Evolutionary conservation across 2,888 invertebrate genomes (phyloP), one percentile per base, ranked within the genome.

Genomic region (Aquatica leii): DNA sequence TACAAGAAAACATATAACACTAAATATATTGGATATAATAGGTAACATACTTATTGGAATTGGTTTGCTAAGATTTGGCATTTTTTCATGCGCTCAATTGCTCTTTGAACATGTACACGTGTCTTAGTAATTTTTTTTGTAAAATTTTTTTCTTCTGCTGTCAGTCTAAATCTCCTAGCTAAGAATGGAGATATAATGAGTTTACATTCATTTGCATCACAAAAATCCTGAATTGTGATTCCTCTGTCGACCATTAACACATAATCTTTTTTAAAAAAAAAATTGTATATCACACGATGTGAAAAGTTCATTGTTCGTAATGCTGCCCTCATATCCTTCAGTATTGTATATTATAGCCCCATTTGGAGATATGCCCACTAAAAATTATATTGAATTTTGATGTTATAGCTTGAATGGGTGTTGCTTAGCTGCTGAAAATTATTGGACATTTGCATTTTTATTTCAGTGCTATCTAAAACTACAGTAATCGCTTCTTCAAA

Each of bases 121-220:
- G 18, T 20, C 31, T 48, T 46, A 18, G 56, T 18, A 48, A 48
- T 57, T 34, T n/a, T 46, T 58, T 58, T 58, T 15, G 50, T 49
- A 12, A 58, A 40, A 24, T 34, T 58, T 20, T 58, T 50, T 58
- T 58, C 50, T 8, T 58, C 50, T 18, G 37, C 37, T 1, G 58
- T 58, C 17, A 58, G 20, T 6, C 40, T 17, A 1, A 20, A 17
- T 15, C 58, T 24, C 9, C 58, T 50, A 11, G 49, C 40, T 21
- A 58, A n/a, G 21, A 58, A 58, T 18, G 58, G 58, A 6, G 58
- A 34, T 12, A 58, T 58, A 2, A 20, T 34, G 20, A 58, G 40
- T 50, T 58, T 49, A 1, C 14, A 35, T 50, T 58, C 35, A 17
- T 50, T 11, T 37, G 15, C 37, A 21, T 57, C 57, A 18, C 46